Evolutionary conservation across 2,113 vertebrate genomes (phyloP), one percentile per base, ranked within the genome.

Genomic region (Melanerpes formicivorus): DNA sequence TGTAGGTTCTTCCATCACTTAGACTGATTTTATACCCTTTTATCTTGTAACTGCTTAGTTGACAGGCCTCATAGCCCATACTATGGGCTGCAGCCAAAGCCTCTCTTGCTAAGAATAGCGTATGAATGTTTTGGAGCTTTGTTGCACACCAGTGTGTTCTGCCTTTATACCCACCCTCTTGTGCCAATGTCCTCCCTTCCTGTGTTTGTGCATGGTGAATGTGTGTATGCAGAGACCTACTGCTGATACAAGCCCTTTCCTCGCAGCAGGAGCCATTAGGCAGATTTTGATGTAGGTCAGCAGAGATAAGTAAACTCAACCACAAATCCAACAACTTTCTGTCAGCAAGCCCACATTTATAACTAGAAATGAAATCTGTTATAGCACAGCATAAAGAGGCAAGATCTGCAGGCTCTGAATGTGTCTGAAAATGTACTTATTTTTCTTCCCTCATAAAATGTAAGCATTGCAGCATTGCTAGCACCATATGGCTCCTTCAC

Each of bases 71-170:
- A 12, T 5, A 34, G 22, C 60, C 50, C 22, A 52, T 23, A 13
- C 50, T 52, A 23, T 52, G 22, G 23, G 50, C 18, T n/a, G 69
- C 65, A 80, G 34, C 40, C 0, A 0, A 86, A 80, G 7, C 8
- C 17, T 54, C 48, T 32, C 27, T 21, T 52, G 50, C 32, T n/a
- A 14, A 11, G 17, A 8, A 2, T 14, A 26, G 6, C 1, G 1
- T 22, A 44, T 54, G n/a, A 81, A 11, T 0, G 0, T 58, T 58
- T 62, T 0, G 2, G 48, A 78, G 17, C 0, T 0, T 29, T 29
- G 66, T 40, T 16, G n/a, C 30, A 34, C 60, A 16, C 17, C 9
- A 4, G 3, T 8, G 6, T 50, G 21, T 37, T 79, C 72, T 80
- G 40, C 16, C 34, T 82, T 85, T 59, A 34, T 29, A 44, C 46